A percentile compares a stretch with the other conserved stretches of the same genome.
Conservation (phyloP, 2,797 vertebrate genomes). For the Serranus cabrilla region DNA sequence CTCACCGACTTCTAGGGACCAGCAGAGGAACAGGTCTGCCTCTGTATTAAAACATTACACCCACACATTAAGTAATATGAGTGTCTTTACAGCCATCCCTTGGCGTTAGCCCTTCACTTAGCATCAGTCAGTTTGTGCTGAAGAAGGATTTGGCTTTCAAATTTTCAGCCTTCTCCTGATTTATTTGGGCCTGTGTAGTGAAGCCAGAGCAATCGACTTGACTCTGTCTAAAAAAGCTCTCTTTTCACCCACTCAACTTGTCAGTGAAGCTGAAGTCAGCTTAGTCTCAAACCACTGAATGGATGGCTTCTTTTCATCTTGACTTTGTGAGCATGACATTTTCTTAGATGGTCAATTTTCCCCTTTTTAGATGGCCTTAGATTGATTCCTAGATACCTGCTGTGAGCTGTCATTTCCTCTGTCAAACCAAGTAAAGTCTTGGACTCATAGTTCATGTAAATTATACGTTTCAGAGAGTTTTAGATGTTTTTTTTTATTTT, state of each 20-base stretch:
- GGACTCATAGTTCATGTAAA: not conserved
- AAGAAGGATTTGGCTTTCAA: slow-evolving; percentile 59
- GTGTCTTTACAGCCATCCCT: slow-evolving; percentile 41
- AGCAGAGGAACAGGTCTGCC: slow-evolving; percentile 37
- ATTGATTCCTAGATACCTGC: not conserved
- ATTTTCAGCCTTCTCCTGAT: slow-evolving; percentile 55
- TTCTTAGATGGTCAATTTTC: slow-evolving; percentile 25
- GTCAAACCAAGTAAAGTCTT: not conserved
- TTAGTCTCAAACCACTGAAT: slow-evolving; percentile 26
- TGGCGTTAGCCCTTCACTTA: slow-evolving; percentile 49
- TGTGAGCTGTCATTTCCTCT: not conserved
- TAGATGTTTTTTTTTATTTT: no score
- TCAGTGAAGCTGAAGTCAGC: slow-evolving; percentile 56
- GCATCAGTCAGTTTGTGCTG: slow-evolving; percentile 54
- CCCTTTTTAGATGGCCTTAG: not conserved
- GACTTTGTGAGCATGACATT: slow-evolving; percentile 16
- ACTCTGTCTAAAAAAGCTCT: slow-evolving; percentile 49
- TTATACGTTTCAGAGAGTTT: not conserved
- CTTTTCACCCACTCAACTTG: slow-evolving; percentile 55
- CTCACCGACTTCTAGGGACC: slow-evolving; percentile 51
- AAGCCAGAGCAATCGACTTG: slow-evolving; percentile 59
- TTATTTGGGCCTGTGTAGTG: slow-evolving; percentile 51
- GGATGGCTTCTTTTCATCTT: slow-evolving; percentile 12
- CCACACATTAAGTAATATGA: slow-evolving; percentile 47
- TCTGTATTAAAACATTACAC: slow-evolving; percentile 52